These are phyloP conservation scores for Brachyrhaphis roseni DNA, from an alignment of 2,797 vertebrate genomes.

Conservation along the genomic window DNA sequence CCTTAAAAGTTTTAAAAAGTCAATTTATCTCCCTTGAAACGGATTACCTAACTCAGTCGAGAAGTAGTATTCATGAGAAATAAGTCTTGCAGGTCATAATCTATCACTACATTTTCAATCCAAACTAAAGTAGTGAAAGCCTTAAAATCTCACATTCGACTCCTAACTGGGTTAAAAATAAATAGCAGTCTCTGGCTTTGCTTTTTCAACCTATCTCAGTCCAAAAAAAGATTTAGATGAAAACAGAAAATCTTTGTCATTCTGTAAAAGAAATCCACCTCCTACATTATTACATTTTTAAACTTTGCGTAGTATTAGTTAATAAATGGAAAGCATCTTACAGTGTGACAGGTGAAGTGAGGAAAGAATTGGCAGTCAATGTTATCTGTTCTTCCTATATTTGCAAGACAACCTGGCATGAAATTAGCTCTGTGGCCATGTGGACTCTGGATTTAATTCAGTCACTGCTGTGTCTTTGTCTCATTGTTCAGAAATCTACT, in stretches of 20 bases:
- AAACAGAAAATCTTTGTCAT: slow-evolving; percentile 3
- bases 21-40: slow-evolving; percentile 17
- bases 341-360: slow-evolving; percentile 26
- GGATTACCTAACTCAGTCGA: slow-evolving; percentile 10
- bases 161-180: background rate
- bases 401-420: slow-evolving; percentile 39
- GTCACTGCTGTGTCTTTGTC: slow-evolving; percentile 12
- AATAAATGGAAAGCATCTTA: slow-evolving; percentile 31
- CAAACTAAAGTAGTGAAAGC: slow-evolving; percentile 20
- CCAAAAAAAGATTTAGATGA: slow-evolving; percentile 24
- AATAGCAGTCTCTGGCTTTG: slow-evolving; percentile 15
- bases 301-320: slow-evolving; percentile 19
- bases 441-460: slow-evolving; percentile 13
- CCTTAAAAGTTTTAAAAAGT: background rate
- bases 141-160: slow-evolving; percentile 11
- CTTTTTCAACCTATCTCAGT: slow-evolving; percentile 13
- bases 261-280: slow-evolving; percentile 24
- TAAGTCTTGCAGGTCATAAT: slow-evolving; percentile 29
- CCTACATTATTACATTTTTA: slow-evolving; percentile 4
- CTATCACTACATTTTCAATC: slow-evolving; percentile 2
- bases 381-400: slow-evolving; percentile 19
- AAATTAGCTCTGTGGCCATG: slow-evolving; percentile 41
- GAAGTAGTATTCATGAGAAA: slow-evolving; percentile 20
- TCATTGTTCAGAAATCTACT: background rate
- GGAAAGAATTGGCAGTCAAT: slow-evolving; percentile 22